A percentile compares a stretch with the other conserved stretches of the same genome.
Evolutionary conservation across 1,140 invertebrate genomes (phyloP).

Genomic region (Drosophila sp.): DNA sequence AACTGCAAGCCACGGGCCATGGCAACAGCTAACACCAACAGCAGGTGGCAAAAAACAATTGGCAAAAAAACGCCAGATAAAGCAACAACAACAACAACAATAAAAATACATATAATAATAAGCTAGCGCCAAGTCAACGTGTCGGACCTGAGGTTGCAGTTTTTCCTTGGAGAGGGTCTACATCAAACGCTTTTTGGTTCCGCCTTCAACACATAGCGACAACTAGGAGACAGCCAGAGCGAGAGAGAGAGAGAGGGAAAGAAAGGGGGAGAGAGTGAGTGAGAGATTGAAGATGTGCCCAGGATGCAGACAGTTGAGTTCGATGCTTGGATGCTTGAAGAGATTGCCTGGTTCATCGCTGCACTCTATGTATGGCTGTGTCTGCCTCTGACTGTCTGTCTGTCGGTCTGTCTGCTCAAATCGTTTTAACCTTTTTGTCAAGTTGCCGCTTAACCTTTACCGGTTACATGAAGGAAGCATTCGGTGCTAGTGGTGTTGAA

Average conservation of each 20-base stretch:
- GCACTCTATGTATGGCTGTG: slow-evolving; percentile 6
- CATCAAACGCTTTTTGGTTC: slow-evolving; percentile 60
- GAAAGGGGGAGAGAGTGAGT: not conserved
- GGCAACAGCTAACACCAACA: slow-evolving; percentile 53
- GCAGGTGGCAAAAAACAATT: slow-evolving; percentile 53
- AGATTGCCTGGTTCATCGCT: slow-evolving; percentile 16
- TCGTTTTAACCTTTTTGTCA: slow-evolving; percentile 82
- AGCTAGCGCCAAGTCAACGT: slow-evolving; percentile 48
- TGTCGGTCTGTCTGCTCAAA: slow-evolving; percentile 51
- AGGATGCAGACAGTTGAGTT: slow-evolving; percentile 37
- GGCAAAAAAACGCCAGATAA: slow-evolving; percentile 21
- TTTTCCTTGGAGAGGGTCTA: slow-evolving; percentile 60
- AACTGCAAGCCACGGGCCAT: slow-evolving; percentile 36
- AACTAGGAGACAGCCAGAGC: slow-evolving; percentile 15
- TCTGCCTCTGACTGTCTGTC: slow-evolving; percentile 60
- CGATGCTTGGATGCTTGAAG: slow-evolving; percentile 11
- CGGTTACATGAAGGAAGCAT: slow-evolving; percentile 79
- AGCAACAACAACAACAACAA: slow-evolving; percentile 36
- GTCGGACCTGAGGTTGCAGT: slow-evolving; percentile 47
- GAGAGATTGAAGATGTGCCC: slow-evolving; percentile 32
- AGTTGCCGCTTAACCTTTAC: slow-evolving; percentile 81
- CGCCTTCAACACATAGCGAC: slow-evolving; percentile 58
- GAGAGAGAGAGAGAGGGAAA: not conserved
- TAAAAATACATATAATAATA: slow-evolving; percentile 46
- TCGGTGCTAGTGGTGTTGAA: slow-evolving; percentile 56